These are phyloP conservation scores for Oncorhynchus tshawytscha DNA, from an alignment of 2,113 vertebrate genomes.

Conservation along the genomic window DNA sequence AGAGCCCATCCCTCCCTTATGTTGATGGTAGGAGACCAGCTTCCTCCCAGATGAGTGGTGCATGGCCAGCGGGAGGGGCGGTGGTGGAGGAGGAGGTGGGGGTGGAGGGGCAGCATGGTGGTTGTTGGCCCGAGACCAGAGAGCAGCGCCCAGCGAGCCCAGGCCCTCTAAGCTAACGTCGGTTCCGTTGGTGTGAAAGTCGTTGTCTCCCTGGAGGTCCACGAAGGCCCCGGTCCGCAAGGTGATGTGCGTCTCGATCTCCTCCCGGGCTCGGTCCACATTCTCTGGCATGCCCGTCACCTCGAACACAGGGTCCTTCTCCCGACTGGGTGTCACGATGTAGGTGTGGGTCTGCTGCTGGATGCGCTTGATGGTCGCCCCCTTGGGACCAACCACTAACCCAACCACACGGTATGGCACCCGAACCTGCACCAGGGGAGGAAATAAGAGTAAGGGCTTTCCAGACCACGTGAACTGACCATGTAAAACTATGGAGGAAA, in stretches of 20 bases:
- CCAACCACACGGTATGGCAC: slow-evolving; percentile 96
- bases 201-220: slow-evolving; percentile 88
- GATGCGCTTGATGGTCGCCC: slow-evolving; percentile 97
- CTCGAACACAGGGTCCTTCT: slow-evolving; percentile 95
- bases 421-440: slow-evolving; percentile 76
- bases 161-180: slow-evolving; percentile 92
- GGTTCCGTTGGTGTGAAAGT: slow-evolving; percentile 97
- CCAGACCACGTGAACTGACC: too few relatives aligned
- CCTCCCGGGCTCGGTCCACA: slow-evolving; percentile 90
- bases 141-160: slow-evolving; percentile 72
- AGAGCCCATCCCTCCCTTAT: slow-evolving; percentile 63
- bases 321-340: slow-evolving; percentile 92
- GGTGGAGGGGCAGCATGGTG: slow-evolving; percentile 39
- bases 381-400: slow-evolving; percentile 94
- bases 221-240: slow-evolving; percentile 91
- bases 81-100: slow-evolving; percentile 54
- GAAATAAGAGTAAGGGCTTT: background rate
- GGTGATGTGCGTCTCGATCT: slow-evolving; percentile 98
- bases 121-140: slow-evolving; percentile 85
- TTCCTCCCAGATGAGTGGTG: slow-evolving; percentile 67
- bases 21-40: slow-evolving; percentile 64
- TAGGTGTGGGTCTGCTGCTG: slow-evolving; percentile 98
- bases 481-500: too few relatives aligned
- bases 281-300: slow-evolving; percentile 98
- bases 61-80: slow-evolving; percentile 59